Percentiles rank a stretch among this genome's conserved stretches.
These are phyloP conservation scores for Ellobius talpinus DNA, from an alignment of 2,113 vertebrate species.

Conservation along the genomic window DNA sequence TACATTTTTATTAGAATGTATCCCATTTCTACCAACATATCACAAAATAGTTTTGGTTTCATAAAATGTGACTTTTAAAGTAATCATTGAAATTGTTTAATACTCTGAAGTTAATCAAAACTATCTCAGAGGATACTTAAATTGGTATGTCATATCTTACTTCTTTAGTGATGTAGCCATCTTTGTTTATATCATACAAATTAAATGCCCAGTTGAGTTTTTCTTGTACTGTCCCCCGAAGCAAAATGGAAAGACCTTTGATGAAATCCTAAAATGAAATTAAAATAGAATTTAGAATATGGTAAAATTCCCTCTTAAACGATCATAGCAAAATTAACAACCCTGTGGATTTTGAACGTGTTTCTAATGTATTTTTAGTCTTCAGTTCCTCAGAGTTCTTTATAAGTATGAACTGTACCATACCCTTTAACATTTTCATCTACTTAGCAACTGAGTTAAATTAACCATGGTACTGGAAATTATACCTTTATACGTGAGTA, in stretches of 20 bases:
- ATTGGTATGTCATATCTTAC: conserved; percentile 83
- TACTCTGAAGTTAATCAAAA: conserved; percentile 45
- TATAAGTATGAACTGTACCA: background rate
- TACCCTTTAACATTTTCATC: background rate
- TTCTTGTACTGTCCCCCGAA: conserved; percentile 96
- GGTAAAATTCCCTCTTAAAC: background rate
- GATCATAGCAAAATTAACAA: background rate
- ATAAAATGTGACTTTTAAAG: background rate
- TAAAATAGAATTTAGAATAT: conserved; percentile 57
- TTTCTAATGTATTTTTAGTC: background rate
- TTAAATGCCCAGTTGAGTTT: conserved; percentile 99
- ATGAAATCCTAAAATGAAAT: conserved; percentile 93
- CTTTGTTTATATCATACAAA: conserved; percentile 99
- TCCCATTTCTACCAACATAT: background rate
- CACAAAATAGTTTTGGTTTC: conserved; percentile 30
- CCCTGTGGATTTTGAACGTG: background rate
- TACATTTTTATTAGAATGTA: background rate
- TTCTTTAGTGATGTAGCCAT: conserved; percentile 99
- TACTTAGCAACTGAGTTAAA: background rate
- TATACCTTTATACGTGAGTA: background rate
- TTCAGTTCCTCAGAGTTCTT: background rate
- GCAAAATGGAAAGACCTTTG: conserved; percentile 97
- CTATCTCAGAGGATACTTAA: background rate
- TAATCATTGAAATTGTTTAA: background rate
- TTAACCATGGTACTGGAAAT: background rate